Evolutionary conservation across 1,140 invertebrate species (phyloP).

Genomic region (Heliconius himera): DNA sequence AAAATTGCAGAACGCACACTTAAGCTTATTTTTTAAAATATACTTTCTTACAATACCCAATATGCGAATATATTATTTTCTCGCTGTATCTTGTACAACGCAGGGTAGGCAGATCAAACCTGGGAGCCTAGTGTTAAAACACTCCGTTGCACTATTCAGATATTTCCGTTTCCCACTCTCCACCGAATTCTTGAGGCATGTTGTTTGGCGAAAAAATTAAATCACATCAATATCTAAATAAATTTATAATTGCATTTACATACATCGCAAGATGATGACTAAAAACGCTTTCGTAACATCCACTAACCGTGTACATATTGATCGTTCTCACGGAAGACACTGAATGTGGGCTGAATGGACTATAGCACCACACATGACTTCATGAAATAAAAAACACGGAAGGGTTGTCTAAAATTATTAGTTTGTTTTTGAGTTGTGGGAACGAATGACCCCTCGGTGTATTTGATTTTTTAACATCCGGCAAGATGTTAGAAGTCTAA

Average conservation of each 20-base stretch:
- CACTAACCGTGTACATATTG: neutral
- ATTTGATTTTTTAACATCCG: conserved; percentile 66
- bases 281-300: neutral
- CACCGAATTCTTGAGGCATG: too few relatives aligned
- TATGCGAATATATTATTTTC: too few relatives aligned
- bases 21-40: too few relatives aligned
- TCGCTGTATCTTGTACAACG: too few relatives aligned
- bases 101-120: too few relatives aligned
- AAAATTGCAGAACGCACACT: too few relatives aligned
- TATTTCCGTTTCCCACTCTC: too few relatives aligned
- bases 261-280: neutral
- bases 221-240: too few relatives aligned
- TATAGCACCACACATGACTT: conserved; percentile 41
- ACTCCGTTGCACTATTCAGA: too few relatives aligned
- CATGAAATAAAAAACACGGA: conserved; percentile 62
- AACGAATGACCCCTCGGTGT: conserved; percentile 62
- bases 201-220: too few relatives aligned
- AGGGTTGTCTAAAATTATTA: conserved; percentile 74
- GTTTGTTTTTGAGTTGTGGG: conserved; percentile 72
- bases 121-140: too few relatives aligned
- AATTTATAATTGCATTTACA: neutral
- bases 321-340: conserved; percentile 72
- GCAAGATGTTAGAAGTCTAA: conserved; percentile 49
- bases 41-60: too few relatives aligned
- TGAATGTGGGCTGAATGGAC: conserved; percentile 56